These are phyloP conservation scores for Sebastolobus alascanus DNA, from an alignment of 2,797 vertebrate species.

Conservation along the genomic window DNA sequence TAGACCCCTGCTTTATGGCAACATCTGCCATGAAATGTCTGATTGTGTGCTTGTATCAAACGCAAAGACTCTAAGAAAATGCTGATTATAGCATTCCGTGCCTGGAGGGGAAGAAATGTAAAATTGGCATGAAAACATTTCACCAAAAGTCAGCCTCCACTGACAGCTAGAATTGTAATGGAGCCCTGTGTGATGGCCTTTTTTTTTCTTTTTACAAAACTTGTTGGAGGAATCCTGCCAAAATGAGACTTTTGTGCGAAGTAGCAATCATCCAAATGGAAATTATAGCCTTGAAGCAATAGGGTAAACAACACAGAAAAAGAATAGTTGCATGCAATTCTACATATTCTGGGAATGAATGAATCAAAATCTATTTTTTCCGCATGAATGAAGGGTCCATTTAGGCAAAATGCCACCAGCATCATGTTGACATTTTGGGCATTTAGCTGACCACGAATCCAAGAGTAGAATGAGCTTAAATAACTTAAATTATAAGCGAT, in stretches of 20 bases:
- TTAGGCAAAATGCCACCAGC: slow-evolving; percentile 28
- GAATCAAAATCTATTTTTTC: slow-evolving; percentile 32
- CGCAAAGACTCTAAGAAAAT: slow-evolving; percentile 58
- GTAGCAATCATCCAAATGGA: slow-evolving; percentile 58
- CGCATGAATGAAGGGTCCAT: slow-evolving; percentile 18
- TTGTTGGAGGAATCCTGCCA: slow-evolving; percentile 30
- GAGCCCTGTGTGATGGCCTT: slow-evolving; percentile 38
- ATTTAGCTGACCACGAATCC: slow-evolving; percentile 13
- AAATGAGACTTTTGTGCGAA: slow-evolving; percentile 44
- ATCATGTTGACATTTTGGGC: slow-evolving; percentile 11
- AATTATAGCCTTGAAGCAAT: slow-evolving; percentile 66
- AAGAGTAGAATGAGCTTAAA: slow-evolving; percentile 21
- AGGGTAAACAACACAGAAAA: slow-evolving; percentile 50
- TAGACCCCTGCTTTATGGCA: slow-evolving; percentile 60
- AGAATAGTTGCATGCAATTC: slow-evolving; percentile 26
- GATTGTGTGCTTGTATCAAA: slow-evolving; percentile 67
- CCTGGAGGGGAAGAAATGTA: slow-evolving; percentile 16
- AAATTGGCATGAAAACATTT: slow-evolving; percentile 70
- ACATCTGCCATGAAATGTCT: slow-evolving; percentile 62
- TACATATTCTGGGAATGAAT: slow-evolving; percentile 29
- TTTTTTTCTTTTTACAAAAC: slow-evolving; percentile 37
- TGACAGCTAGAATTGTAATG: slow-evolving; percentile 60
- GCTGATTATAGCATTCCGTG: slow-evolving; percentile 61
- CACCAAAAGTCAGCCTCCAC: slow-evolving; percentile 43
- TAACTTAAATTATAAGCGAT: slow-evolving; percentile 10